Evolutionary conservation across 1,140 invertebrate species (phyloP).

Genomic region (Agraylea sexmaculata): DNA sequence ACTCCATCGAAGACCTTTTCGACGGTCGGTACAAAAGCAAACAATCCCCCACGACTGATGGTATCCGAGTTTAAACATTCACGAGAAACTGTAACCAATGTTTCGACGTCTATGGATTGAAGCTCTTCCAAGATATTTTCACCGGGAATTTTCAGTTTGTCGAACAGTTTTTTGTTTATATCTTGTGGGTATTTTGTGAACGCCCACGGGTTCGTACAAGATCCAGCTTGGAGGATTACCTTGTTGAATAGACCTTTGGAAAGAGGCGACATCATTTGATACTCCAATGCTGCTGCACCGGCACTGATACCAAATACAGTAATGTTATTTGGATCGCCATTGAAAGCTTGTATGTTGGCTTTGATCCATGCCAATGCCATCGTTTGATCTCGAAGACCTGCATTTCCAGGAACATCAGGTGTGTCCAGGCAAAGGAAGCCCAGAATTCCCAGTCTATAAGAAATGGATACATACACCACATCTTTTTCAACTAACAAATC

Average conservation of each 20-base stretch:
- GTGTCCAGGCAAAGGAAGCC: slow-evolving; percentile 44
- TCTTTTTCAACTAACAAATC: slow-evolving; percentile 35
- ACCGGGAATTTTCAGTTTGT: slow-evolving; percentile 1
- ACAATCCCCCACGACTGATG: slow-evolving; percentile 27
- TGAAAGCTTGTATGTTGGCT: slow-evolving; percentile 32
- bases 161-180: not conserved
- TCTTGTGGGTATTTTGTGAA: slow-evolving; percentile 2
- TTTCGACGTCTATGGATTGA: slow-evolving; percentile 25
- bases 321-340: slow-evolving; percentile 33
- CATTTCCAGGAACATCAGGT: slow-evolving; percentile 24
- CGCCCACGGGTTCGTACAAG: slow-evolving; percentile 12
- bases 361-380: slow-evolving; percentile 38
- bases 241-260: slow-evolving; percentile 15
- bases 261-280: slow-evolving; percentile 14
- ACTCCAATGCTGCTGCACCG: slow-evolving; percentile 10
- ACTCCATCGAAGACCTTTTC: slow-evolving; percentile 28
- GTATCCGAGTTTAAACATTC: slow-evolving; percentile 17
- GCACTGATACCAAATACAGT: slow-evolving; percentile 28
- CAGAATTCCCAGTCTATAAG: slow-evolving; percentile 37
- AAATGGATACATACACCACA: slow-evolving; percentile 36
- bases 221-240: slow-evolving; percentile 18
- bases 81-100: slow-evolving; percentile 25
- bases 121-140: no score
- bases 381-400: slow-evolving; percentile 21
- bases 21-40: slow-evolving; percentile 32